A percentile compares a stretch with the other conserved stretches of the same genome.
These are phyloP conservation scores for Chymomyza procnemis DNA, from an alignment of 2,888 invertebrate species.

Conservation along the genomic window DNA sequence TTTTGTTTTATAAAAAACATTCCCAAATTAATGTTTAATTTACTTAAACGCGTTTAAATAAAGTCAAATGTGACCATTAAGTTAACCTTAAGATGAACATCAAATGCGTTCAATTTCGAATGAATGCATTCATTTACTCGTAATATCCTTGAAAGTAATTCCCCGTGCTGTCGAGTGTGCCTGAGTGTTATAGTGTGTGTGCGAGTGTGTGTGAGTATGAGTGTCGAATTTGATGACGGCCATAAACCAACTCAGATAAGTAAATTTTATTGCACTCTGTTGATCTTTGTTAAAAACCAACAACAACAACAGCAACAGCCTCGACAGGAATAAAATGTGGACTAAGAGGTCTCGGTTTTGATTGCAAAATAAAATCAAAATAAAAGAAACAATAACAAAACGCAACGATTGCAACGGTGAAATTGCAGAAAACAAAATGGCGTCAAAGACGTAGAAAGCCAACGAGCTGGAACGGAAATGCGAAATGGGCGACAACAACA, in stretches of 20 bases:
- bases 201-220: not conserved
- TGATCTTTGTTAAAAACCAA: not conserved
- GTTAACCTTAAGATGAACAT: not conserved
- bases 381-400: slow-evolving; percentile 1
- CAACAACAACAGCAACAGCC: slow-evolving; percentile 39
- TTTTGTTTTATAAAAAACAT: not conserved
- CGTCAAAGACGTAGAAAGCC: slow-evolving; percentile 16
- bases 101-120: not conserved
- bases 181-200: not conserved
- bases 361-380: slow-evolving; percentile 49
- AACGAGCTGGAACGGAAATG: not conserved
- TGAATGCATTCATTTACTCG: not conserved
- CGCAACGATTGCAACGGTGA: not conserved
- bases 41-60: not conserved
- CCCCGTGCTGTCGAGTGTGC: not conserved
- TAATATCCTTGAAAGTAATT: not conserved
- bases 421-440: slow-evolving; percentile 12
- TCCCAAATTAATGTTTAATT: not conserved
- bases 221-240: slow-evolving; percentile 6
- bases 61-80: not conserved
- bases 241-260: not conserved
- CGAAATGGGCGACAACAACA: not conserved
- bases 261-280: slow-evolving; percentile 4
- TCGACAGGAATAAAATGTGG: slow-evolving; percentile 22
- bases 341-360: slow-evolving; percentile 17